Percentiles rank a stretch among this genome's conserved stretches.
Evolutionary conservation across 2,888 invertebrate genomes (phyloP).

Genomic region (Oscheius sp.): DNA sequence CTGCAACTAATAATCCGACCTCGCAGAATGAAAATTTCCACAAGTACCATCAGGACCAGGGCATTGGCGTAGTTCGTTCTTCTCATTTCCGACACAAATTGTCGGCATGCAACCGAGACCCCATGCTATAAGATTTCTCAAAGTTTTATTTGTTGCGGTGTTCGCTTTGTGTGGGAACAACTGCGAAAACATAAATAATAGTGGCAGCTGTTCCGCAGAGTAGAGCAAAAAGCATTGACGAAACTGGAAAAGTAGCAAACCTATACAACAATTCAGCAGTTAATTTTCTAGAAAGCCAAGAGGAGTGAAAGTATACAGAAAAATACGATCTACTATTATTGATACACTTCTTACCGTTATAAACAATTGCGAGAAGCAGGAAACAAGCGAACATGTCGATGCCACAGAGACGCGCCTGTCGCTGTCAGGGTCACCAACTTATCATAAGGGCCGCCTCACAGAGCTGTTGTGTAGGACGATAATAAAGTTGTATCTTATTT

Average conservation of each 20-base stretch:
- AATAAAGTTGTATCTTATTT: too few relatives aligned
- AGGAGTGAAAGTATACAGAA: too few relatives aligned
- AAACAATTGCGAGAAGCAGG: too few relatives aligned
- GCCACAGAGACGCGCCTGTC: conserved; percentile 4
- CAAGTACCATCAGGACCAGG: conserved; percentile 61
- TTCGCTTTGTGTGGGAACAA: neutral
- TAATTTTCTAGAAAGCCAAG: too few relatives aligned
- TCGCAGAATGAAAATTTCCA: conserved; percentile 57
- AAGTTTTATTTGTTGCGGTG: neutral
- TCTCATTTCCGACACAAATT: conserved; percentile 57
- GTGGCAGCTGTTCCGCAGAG: too few relatives aligned
- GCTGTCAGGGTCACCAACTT: neutral
- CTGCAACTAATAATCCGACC: conserved; percentile 37
- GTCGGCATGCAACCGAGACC: conserved; percentile 60
- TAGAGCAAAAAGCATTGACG: too few relatives aligned
- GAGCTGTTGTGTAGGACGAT: too few relatives aligned
- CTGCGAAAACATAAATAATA: neutral
- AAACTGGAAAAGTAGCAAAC: too few relatives aligned
- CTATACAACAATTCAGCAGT: too few relatives aligned
- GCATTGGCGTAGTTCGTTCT: conserved; percentile 57
- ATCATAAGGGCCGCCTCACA: neutral
- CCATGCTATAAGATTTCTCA: conserved; percentile 31
- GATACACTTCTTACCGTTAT: too few relatives aligned
- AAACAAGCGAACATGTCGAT: neutral
- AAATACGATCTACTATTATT: too few relatives aligned